A percentile compares a stretch with the other conserved stretches of the same genome.
phyloP scores from a whole-genome alignment of 2,797 vertebrate genomes.

The Triplophysa bombifrons region DNA sequence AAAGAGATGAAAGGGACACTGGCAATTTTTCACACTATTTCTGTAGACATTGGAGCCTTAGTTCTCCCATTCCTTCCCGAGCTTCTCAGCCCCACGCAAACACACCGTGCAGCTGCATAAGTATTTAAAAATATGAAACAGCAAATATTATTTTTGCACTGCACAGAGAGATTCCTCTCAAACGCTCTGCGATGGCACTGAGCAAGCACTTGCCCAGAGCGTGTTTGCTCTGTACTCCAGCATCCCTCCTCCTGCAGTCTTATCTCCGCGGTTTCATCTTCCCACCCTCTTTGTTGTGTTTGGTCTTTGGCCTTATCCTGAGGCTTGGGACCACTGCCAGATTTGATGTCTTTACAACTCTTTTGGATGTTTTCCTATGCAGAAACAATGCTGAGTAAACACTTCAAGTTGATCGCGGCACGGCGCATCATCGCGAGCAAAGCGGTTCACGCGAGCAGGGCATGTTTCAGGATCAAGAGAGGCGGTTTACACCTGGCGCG shows the following conservation, averaged over 20 bases:
- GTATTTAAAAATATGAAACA: conserved; percentile 49
- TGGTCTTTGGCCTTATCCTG: conserved; percentile 46
- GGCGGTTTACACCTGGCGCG: background rate
- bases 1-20: conserved; percentile 75
- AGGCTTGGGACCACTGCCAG: conserved; percentile 35
- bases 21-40: conserved; percentile 69
- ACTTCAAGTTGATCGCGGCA: background rate
- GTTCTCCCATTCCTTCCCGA: conserved; percentile 47
- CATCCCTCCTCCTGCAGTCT: conserved; percentile 37
- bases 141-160: conserved; percentile 52
- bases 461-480: background rate
- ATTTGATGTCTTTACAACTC: conserved; percentile 31
- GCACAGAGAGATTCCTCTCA: conserved; percentile 46
- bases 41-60: conserved; percentile 42
- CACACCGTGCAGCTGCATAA: conserved; percentile 33
- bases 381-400: conserved; percentile 40
- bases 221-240: conserved; percentile 57
- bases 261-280: conserved; percentile 20
- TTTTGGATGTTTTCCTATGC: conserved; percentile 31
- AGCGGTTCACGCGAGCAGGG: background rate
- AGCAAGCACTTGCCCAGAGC: conserved; percentile 44
- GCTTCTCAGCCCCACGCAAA: conserved; percentile 23
- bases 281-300: conserved; percentile 35
- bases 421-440: background rate
- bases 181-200: conserved; percentile 40